A percentile compares a stretch with the other conserved stretches of the same genome.
phyloP scores from a whole-genome alignment of 2,113 vertebrate genomes.

The Mobula birostris region DNA sequence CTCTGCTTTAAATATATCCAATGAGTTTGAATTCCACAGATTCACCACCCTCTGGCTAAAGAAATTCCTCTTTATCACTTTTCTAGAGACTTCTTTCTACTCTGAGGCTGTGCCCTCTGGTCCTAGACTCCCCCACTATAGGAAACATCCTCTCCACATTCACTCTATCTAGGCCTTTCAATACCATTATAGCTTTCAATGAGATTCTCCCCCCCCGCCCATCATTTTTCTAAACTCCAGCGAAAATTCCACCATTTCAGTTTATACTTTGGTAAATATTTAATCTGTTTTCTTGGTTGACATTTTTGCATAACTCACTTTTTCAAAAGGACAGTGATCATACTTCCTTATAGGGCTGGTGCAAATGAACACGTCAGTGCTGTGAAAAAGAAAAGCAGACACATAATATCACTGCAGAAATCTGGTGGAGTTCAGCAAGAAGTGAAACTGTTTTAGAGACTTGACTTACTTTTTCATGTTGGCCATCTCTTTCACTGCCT shows the following conservation, averaged over 20 bases:
- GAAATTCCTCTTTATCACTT: no score
- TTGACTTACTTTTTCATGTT: slow-evolving; percentile 73
- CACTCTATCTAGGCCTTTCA: no score
- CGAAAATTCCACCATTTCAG: background rate
- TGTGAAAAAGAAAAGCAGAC: slow-evolving; percentile 47
- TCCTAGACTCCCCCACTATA: no score
- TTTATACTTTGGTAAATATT: background rate
- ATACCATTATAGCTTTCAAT: no score
- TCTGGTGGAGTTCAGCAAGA: background rate
- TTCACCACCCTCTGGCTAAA: no score
- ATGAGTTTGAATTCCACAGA: no score
- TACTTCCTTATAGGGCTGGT: slow-evolving; percentile 87
- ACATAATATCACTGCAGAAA: background rate
- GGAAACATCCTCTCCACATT: no score
- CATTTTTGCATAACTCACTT: slow-evolving; percentile 60
- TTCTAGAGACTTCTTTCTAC: no score
- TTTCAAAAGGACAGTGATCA: slow-evolving; percentile 80
- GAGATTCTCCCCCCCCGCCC: no score
- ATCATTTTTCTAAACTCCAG: no score
- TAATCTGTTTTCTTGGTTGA: background rate
- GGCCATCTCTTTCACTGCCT: slow-evolving; percentile 86
- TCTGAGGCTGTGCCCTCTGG: no score
- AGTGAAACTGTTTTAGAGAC: background rate
- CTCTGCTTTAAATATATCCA: no score
- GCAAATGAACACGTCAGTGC: slow-evolving; percentile 93